A percentile compares a stretch with the other conserved stretches of the same genome.
Conservation (phyloP, 2,797 vertebrate species). For the Anisognathus igniventris region DNA sequence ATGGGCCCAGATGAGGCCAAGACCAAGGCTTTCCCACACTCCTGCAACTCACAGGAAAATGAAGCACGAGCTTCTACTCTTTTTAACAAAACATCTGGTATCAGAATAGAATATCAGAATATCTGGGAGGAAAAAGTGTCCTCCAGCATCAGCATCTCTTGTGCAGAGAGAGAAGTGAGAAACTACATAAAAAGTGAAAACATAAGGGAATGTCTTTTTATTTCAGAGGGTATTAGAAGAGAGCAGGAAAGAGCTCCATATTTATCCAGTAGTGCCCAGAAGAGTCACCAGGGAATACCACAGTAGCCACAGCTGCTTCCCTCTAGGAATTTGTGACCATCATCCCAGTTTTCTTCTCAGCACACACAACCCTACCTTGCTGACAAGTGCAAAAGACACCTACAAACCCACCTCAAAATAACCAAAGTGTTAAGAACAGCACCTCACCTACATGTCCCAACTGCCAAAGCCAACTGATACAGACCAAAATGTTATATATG, state of each 20-base stretch:
- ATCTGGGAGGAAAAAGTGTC: background rate
- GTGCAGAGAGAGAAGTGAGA: background rate
- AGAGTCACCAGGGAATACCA: background rate
- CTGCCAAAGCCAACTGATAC: background rate
- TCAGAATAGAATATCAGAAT: background rate
- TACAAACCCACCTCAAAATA: background rate
- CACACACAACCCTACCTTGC: background rate
- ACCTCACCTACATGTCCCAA: background rate
- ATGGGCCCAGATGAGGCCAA: background rate
- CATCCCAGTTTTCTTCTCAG: background rate
- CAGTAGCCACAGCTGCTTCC: background rate
- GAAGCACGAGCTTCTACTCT: background rate
- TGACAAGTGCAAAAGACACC: background rate
- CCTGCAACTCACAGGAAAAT: background rate
- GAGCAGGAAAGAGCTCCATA: background rate
- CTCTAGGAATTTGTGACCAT: background rate
- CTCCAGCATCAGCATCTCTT: background rate
- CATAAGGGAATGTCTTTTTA: background rate
- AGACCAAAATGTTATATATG: background rate
- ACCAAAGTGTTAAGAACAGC: background rate
- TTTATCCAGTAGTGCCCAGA: background rate
- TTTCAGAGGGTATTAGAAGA: background rate
- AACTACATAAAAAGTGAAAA: background rate
- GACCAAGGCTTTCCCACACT: background rate
- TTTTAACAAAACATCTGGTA: background rate